Evolutionary conservation across 1,140 invertebrate species (phyloP), one percentile per base, ranked within the genome.

Genomic region (Hylyphantes graminicola): DNA sequence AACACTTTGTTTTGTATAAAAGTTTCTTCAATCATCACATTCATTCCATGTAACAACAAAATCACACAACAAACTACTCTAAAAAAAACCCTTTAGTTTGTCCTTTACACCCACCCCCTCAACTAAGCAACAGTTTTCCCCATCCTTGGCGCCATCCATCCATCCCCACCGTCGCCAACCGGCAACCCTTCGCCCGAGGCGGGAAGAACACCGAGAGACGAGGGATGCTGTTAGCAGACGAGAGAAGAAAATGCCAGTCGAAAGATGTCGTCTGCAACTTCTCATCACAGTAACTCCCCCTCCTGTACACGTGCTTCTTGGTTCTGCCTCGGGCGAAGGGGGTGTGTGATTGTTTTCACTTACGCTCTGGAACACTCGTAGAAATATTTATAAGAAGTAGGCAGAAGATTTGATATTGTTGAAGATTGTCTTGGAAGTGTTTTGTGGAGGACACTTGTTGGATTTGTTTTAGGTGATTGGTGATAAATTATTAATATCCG

Each of bases 291-390:
- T 15, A 21, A 54, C 72, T 15, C 57, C 54, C 19, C 74, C 35
- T 1, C 35, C 35, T 6, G 11, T 76, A 57, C 74, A 76, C 74
- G 74, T 76, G 74, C 53, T 76, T 48, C 74, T 13, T 8, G n/a
- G 35, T 35, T 35, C 35, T 35, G 35, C 35, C 35, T 35, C 35
- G 35, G 35, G 35, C 35, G 35, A 35, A 35, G 13, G 35, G 55
- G 17, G 57, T 51, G 72, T 21, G 15, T 51, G 35, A 74, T 15
- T 74, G 54, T 35, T 35, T 35, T 35, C 35, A 35, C 35, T 35
- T 35, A 35, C 35, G 35, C 35, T 35, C 35, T 35, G 35, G 35
- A 35, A 35, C 35, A 35, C 35, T 35, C 35, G 35, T 1, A 35
- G 35, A 35, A 35, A 35, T 35, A 35, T 35, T 35, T 35, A 35